These are phyloP conservation scores for Cephonodes hylas DNA, from an alignment of 2,888 invertebrate species.

Conservation along the genomic window DNA sequence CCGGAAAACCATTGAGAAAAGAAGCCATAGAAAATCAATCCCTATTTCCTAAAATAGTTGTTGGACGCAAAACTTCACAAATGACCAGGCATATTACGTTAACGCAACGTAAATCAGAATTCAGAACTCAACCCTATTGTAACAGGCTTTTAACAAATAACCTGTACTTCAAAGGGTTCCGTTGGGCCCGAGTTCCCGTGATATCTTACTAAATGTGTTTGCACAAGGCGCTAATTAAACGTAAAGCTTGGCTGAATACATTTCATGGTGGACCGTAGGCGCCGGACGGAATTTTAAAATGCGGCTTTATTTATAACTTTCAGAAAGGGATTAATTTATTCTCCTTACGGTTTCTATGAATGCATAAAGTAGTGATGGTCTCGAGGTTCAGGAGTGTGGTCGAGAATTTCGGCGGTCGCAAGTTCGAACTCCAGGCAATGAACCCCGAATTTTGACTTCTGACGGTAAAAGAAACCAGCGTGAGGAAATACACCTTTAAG, in stretches of 20 bases:
- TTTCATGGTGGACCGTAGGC: not conserved
- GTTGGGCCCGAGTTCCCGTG: not conserved
- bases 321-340: not conserved
- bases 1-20: no score
- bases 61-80: not conserved
- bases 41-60: no score
- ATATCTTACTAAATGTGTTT: slow-evolving; percentile 6
- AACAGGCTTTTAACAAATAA: not conserved
- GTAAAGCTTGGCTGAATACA: not conserved
- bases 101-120: not conserved
- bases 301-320: not conserved
- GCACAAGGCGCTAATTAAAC: slow-evolving; percentile 4
- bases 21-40: no score
- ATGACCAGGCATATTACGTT: not conserved
- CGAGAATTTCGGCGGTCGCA: not conserved
- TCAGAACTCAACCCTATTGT: not conserved
- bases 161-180: not conserved
- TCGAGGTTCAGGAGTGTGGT: not conserved
- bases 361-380: not conserved
- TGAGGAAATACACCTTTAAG: no score
- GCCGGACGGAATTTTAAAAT: not conserved
- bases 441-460: no score
- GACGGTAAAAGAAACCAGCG: no score
- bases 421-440: no score
- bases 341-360: not conserved